Percentiles rank a stretch among this genome's conserved stretches.
Evolutionary conservation across 2,797 vertebrate genomes (phyloP).

Genomic region (Galago senegalensis): DNA sequence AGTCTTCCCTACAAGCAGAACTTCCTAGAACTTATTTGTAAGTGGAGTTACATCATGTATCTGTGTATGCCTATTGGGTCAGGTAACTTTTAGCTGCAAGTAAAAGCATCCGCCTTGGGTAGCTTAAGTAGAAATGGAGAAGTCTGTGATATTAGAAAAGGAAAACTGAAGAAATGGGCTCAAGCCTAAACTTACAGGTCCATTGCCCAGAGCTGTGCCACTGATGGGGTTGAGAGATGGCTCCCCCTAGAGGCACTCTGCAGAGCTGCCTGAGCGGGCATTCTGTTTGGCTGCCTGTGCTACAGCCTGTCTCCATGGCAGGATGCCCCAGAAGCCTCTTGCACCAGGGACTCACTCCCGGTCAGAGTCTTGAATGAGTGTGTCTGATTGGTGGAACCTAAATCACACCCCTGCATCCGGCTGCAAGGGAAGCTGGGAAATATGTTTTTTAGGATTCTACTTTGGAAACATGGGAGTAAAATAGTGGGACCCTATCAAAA

Average conservation of each 20-base stretch:
- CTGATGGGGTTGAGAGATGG: neutral
- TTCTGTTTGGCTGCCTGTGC: neutral
- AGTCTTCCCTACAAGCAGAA: neutral
- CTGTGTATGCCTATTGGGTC: neutral
- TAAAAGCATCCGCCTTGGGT: neutral
- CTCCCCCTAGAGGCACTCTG: neutral
- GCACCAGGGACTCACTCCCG: neutral
- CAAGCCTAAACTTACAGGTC: neutral
- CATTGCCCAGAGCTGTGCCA: neutral
- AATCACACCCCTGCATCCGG: neutral
- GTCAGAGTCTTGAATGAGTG: neutral
- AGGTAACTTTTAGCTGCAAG: neutral
- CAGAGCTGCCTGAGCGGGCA: rapidly evolving
- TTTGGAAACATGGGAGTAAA: neutral
- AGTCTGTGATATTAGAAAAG: neutral
- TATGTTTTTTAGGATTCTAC: neutral
- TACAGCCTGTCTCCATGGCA: neutral
- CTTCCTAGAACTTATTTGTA: neutral
- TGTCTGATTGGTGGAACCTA: neutral
- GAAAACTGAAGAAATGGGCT: neutral
- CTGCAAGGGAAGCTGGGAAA: conserved; percentile 39
- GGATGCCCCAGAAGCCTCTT: neutral
- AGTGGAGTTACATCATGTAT: neutral
- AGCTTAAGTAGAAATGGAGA: neutral
- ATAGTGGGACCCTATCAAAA: neutral